Evolutionary conservation across 2,888 invertebrate genomes (phyloP).

Genomic region (Oligia strigilis): DNA sequence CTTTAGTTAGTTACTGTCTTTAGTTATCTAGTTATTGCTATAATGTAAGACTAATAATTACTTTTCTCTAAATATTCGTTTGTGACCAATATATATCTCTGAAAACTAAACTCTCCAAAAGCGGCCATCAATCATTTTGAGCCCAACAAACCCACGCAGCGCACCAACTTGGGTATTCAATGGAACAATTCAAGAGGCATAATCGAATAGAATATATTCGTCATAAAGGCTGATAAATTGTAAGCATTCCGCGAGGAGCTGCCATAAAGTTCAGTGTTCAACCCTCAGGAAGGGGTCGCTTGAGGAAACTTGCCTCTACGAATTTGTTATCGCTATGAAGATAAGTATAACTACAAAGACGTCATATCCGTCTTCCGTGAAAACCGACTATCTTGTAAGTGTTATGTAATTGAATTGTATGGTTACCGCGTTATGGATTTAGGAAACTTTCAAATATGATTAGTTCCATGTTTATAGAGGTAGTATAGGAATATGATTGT

Average conservation of each 20-base stretch:
- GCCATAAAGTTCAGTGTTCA: conserved; percentile 66
- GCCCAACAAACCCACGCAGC: conserved; percentile 35
- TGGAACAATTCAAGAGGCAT: conserved; percentile 66
- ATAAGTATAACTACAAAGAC: conserved; percentile 62
- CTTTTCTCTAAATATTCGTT: neutral
- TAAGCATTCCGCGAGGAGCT: conserved; percentile 64
- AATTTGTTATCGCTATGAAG: conserved; percentile 63
- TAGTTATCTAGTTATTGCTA: too few relatives aligned
- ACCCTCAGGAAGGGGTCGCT: conserved; percentile 65
- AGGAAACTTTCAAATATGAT: conserved; percentile 32
- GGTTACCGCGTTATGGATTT: conserved; percentile 32
- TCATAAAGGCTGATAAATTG: conserved; percentile 70
- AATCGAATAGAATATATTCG: conserved; percentile 71
- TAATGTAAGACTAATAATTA: neutral
- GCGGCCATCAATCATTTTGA: conserved; percentile 29
- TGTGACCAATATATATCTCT: conserved; percentile 9
- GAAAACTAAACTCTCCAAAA: conserved; percentile 16
- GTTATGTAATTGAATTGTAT: conserved; percentile 61
- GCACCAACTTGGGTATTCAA: conserved; percentile 58
- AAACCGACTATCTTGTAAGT: conserved; percentile 57
- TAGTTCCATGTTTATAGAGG: conserved; percentile 21
- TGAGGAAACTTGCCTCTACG: conserved; percentile 64
- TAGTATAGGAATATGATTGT: neutral
- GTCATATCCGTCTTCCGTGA: conserved; percentile 50
- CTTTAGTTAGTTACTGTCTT: too few relatives aligned